Evolutionary conservation across 2,888 invertebrate genomes (phyloP), one percentile per base, ranked within the genome.

Genomic region (Priocnemis perturbator): DNA sequence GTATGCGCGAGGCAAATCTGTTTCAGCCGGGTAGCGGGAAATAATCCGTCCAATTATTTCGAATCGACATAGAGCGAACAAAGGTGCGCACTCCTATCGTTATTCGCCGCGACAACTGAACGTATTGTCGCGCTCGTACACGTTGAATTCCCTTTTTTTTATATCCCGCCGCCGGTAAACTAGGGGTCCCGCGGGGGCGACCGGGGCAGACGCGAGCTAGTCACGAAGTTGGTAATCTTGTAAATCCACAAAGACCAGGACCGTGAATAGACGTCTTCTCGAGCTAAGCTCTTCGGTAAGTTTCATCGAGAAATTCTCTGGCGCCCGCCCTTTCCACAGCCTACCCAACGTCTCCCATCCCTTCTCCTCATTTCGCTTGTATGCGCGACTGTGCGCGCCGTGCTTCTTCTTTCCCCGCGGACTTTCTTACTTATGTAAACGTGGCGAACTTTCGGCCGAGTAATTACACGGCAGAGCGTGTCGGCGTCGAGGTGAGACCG

Each of bases 231-330:
- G 60, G 74, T 79, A 83, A 82, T 75, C 77, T 72, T 81, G 76
- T 83, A 82, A 83, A 82, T 74, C 75, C 72, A 79, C 78, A 79
- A 83, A 73, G 78, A 74, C 68, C 65, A 61, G 69, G 64, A 73
- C 63, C 68, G 74, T 76, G 77, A 77, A 77, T 78, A 78, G 75
- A 73, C 71, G 73, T 69, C 57, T 67, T 53, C 60, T 26, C 60
- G 55, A 71, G 74, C 71, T 78, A 82, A 80, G 70, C 69, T 71
- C 68, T 63, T 57, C 21, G 60, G 56, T 67, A 74, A 76, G 71
- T 73, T 82, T 61, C 60, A 70, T 71, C 69, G 71, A 60, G 66
- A 74, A 74, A 77, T 70, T 82, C 77, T 70, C 69, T 47, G 62
- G 50, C 47, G 48, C 63, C 30, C 15, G 53, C 45, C 44, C 52